Base-by-base conservation (phyloP, 2,888 invertebrate species). In the Deilephila porcellus region DNA sequence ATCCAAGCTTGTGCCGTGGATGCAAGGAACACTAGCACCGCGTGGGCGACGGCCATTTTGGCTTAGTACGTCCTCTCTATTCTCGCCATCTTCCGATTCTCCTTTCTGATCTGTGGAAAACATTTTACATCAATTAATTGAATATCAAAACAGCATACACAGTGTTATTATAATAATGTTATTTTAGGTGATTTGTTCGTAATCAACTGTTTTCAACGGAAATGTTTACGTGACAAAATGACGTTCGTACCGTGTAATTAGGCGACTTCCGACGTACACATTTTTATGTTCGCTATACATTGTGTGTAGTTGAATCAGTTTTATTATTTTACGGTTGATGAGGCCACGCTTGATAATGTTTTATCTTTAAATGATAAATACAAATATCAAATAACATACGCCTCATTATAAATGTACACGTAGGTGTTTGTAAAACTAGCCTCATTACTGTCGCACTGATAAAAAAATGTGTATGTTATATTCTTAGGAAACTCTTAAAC, bases 1-100 rank as follows among this genome's bases (percentile, higher is more conserved):
- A 96, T 96, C 97, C 97, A 97, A 83, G 96, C 96, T 86, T 95
- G 95, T 83, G 95, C 95, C 88, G 95, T 94, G 88, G 93, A 93
- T 80, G 93, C 94, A 84, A 95, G 90, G 83, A 95, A 90, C 82
- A 95, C 88, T 82, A 95, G 86, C 86, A 95, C 93, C 90, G 97
- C 86, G 95, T 92, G 90, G 80, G 89, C 91, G 88, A 91, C 92
- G 90, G 91, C 94, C 94, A 94, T 95, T 78, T 90, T 93, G 87
- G 79, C 82, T 92, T 89, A 91, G 81, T 88, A 85, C 84, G 87
- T 87, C 86, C 89, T 91, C 81, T 88, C 89, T 88, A 91, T 84
- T 81, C 85, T 83, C 91, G 90, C 92, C 94, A 94, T 94, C 87
- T 86, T 90, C 82, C 80, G 78, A 78, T 80, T 78, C 76, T 78